These are phyloP conservation scores for Dryobates pubescens DNA, from an alignment of 2,797 vertebrate genomes.

Conservation along the genomic window DNA sequence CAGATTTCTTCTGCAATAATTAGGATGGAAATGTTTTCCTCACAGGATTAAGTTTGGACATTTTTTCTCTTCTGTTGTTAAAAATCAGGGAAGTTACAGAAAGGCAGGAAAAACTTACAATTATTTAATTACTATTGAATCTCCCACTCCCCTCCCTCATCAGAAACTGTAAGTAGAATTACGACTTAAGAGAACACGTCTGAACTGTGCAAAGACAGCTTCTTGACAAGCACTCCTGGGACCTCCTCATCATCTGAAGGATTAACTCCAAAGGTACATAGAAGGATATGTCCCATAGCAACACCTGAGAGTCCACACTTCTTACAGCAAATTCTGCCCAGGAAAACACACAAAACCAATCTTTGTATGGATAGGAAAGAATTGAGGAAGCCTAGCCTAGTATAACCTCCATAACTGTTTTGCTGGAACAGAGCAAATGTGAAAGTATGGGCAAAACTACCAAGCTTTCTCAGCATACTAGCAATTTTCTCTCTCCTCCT, in stretches of 20 bases:
- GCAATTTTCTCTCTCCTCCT: not conserved
- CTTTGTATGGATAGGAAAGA: not conserved
- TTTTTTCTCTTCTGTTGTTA: not conserved
- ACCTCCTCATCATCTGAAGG: not conserved
- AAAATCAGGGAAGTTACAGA: not conserved
- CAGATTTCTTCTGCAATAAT: not conserved
- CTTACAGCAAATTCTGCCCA: not conserved
- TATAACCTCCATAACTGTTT: not conserved
- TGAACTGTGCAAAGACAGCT: not conserved
- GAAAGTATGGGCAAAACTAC: rapidly evolving
- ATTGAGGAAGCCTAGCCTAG: not conserved
- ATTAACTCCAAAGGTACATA: not conserved
- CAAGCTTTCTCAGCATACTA: not conserved
- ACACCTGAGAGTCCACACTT: not conserved
- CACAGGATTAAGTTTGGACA: not conserved
- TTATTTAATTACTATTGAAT: not conserved
- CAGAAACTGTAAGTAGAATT: not conserved
- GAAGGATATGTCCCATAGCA: not conserved
- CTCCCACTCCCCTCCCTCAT: rapidly evolving
- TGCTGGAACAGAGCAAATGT: not conserved
- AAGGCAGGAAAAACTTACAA: not conserved
- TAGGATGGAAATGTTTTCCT: not conserved
- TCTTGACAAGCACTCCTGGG: not conserved
- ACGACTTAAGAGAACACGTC: not conserved
- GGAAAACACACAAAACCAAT: not conserved